A percentile compares a stretch with the other conserved stretches of the same genome.
phyloP scores from a whole-genome alignment of 2,797 vertebrate species.

The Danio choprae region DNA sequence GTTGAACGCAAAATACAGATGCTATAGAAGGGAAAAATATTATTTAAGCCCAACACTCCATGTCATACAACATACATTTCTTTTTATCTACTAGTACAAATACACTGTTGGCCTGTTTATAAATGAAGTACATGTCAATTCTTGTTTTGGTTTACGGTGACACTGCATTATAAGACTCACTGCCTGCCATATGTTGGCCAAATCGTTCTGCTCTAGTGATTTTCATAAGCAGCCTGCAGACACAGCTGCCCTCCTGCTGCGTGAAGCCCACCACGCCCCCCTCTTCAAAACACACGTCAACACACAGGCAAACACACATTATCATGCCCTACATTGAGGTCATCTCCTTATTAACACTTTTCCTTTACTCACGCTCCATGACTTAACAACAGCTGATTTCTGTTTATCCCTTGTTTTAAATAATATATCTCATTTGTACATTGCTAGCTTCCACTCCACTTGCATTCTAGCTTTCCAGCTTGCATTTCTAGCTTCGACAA shows the following conservation, averaged over 20 bases:
- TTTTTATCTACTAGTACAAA: neutral
- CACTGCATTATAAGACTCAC: neutral
- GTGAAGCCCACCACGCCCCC: constrained; percentile 28
- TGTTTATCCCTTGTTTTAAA: neutral
- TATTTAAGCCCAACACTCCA: neutral
- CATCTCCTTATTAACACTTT: constrained; percentile 26
- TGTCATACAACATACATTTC: neutral
- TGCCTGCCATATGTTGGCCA: constrained; percentile 58
- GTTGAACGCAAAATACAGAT: neutral
- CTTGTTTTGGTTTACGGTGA: constrained; percentile 6
- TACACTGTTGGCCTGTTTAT: neutral
- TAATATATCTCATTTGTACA: neutral
- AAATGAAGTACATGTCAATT: neutral
- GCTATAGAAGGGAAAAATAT: neutral
- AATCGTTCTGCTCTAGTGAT: constrained; percentile 64
- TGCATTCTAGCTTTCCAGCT: neutral
- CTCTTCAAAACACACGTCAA: constrained; percentile 29
- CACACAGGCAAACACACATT: constrained; percentile 43
- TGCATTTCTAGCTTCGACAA: constrained; percentile 20
- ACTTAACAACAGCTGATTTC: constrained; percentile 8
- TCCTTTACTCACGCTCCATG: neutral
- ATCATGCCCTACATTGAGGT: constrained; percentile 44
- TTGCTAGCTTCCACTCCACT: constrained; percentile 14
- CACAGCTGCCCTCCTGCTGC: constrained; percentile 37
- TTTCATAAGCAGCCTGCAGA: constrained; percentile 27